Conservation (phyloP, 2,888 invertebrate genomes). For the Eubasilissa splendida region DNA sequence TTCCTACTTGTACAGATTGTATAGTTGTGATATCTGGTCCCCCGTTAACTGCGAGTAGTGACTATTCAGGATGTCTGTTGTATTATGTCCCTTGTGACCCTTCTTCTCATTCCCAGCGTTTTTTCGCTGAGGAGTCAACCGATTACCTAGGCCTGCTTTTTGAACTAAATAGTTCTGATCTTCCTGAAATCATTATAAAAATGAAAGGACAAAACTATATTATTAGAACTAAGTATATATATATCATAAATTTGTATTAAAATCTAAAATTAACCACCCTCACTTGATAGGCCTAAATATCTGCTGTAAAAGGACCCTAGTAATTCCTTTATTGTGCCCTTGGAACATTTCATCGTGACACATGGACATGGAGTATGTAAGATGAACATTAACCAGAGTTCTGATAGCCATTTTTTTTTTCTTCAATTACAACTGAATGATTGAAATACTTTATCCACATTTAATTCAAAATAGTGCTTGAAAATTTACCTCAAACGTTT, state of each 20-base stretch:
- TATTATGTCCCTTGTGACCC: constrained; percentile 72
- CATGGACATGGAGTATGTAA: too few species aligned
- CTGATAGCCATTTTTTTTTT: too few species aligned
- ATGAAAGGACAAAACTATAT: too few species aligned
- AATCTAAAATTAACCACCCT: too few species aligned
- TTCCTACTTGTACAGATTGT: constrained; percentile 78
- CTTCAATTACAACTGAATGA: too few species aligned
- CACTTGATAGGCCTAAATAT: too few species aligned
- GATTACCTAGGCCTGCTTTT: constrained; percentile 74
- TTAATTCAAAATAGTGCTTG: constrained; percentile 59
- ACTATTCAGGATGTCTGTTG: constrained; percentile 75
- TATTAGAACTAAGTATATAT: too few species aligned
- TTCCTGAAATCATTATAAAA: constrained; percentile 63
- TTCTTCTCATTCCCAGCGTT: constrained; percentile 70
- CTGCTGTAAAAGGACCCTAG: too few species aligned
- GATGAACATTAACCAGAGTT: too few species aligned
- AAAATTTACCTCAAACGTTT: constrained; percentile 72
- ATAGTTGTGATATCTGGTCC: constrained; percentile 77
- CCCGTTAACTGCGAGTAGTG: constrained; percentile 80
- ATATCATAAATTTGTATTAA: too few species aligned
- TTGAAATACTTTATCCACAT: not conserved
- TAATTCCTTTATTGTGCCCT: too few species aligned
- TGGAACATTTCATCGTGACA: too few species aligned
- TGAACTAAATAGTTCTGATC: constrained; percentile 81
- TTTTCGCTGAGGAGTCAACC: constrained; percentile 80